Percentiles rank a stretch among this genome's conserved stretches.
Evolutionary conservation across 2,888 invertebrate species (phyloP).

Genomic region (Lasiommata megera): DNA sequence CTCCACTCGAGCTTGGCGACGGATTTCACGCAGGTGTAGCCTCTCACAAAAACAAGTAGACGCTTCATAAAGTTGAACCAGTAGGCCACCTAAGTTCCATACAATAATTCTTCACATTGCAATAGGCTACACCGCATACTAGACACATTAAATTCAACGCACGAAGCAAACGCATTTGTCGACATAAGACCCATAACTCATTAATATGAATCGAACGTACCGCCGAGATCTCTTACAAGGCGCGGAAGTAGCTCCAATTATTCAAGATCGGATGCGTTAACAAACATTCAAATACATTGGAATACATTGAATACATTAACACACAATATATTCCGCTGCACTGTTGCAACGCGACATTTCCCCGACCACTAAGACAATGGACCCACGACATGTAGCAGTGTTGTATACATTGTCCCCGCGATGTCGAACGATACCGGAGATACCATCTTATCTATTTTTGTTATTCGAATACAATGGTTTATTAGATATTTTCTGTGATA

Average conservation of each 20-base stretch:
- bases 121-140: not conserved
- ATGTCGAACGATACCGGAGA: constrained; percentile 22
- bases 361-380: constrained; percentile 30
- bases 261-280: constrained; percentile 19
- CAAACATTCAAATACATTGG: constrained; percentile 20
- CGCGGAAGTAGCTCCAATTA: constrained; percentile 18
- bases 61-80: not conserved
- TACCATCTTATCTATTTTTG: constrained; percentile 28
- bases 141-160: not conserved
- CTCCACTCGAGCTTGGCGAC: too few species aligned
- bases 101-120: not conserved
- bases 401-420: constrained; percentile 22
- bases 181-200: constrained; percentile 10
- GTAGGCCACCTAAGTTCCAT: not conserved
- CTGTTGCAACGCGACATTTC: constrained; percentile 21
- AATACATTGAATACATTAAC: constrained; percentile 21
- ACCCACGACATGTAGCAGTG: constrained; percentile 17
- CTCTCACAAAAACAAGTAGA: not conserved
- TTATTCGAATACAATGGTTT: constrained; percentile 31
- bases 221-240: constrained; percentile 6
- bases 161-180: constrained; percentile 11
- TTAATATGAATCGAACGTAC: constrained; percentile 17
- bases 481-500: constrained; percentile 23
- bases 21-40: not conserved
- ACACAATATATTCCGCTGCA: constrained; percentile 19